Percentiles rank a stretch among this genome's conserved stretches.
phyloP scores from a whole-genome alignment of 2,888 invertebrate species.

The Troides aeacus region DNA sequence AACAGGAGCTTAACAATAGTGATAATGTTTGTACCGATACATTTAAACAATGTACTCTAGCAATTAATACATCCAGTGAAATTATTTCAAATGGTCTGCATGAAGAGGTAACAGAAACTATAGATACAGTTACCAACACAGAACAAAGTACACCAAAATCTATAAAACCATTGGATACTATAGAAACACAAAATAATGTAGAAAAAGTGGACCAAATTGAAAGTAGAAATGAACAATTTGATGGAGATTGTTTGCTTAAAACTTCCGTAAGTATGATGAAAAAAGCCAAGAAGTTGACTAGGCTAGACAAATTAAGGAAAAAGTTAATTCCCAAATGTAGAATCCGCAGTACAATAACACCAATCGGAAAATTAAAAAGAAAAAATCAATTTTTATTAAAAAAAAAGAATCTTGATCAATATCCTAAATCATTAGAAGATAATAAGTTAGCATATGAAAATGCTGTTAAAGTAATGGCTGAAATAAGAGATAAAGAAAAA shows the following conservation, averaged over 20 bases:
- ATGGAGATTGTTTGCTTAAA: constrained; percentile 5
- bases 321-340: constrained; percentile 56
- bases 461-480: constrained; percentile 57
- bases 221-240: constrained; percentile 6
- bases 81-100: neutral
- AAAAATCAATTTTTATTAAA: constrained; percentile 36
- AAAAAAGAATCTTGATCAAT: constrained; percentile 32
- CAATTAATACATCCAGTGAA: neutral
- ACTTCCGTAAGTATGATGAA: constrained; percentile 18
- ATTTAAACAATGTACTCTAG: neutral
- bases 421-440: constrained; percentile 43
- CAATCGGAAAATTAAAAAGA: constrained; percentile 34
- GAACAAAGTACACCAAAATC: neutral
- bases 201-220: neutral
- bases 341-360: constrained; percentile 42
- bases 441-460: constrained; percentile 58
- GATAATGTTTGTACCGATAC: constrained; percentile 20
- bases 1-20: constrained; percentile 13
- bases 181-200: neutral
- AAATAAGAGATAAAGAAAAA: constrained; percentile 47
- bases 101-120: constrained; percentile 5
- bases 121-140: neutral
- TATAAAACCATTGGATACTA: neutral
- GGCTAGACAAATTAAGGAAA: constrained; percentile 53
- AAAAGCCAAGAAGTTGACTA: constrained; percentile 43